phyloP scores from a whole-genome alignment of 2,888 invertebrate species.

The Operophtera brumata region DNA sequence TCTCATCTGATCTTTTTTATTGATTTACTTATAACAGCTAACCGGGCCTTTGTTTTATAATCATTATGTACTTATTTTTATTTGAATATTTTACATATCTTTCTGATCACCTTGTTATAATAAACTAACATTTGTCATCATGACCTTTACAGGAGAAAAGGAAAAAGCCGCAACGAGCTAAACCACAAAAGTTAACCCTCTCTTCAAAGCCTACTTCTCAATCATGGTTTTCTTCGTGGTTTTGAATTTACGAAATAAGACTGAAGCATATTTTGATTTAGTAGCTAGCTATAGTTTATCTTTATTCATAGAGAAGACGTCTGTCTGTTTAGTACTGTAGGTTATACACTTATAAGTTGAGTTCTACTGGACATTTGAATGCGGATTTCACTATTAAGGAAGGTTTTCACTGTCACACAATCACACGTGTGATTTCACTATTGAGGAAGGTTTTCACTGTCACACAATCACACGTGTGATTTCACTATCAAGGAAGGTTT shows the following conservation, averaged over 20 bases:
- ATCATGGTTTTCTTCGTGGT: constrained; percentile 45
- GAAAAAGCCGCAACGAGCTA: constrained; percentile 44
- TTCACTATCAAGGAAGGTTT: no score
- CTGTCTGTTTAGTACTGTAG: no score
- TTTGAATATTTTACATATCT: no score
- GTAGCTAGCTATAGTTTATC: no score
- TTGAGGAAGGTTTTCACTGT: no score
- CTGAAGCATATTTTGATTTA: background rate
- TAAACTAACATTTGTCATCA: constrained; percentile 17
- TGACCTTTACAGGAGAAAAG: constrained; percentile 58
- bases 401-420: no score
- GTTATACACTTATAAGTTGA: no score
- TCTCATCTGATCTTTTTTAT: background rate
- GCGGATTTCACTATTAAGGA: no score
- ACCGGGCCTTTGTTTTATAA: constrained; percentile 1
- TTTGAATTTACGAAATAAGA: constrained; percentile 32
- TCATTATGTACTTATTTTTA: background rate
- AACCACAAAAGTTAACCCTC: constrained; percentile 45
- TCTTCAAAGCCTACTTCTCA: constrained; percentile 30
- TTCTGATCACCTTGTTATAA: constrained; percentile 1
- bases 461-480: no score
- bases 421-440: no score
- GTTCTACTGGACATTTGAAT: no score
- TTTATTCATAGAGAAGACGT: no score
- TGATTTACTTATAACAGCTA: constrained; percentile 14